Evolutionary conservation across 2,113 vertebrate genomes (phyloP).

Genomic region (Azemiops feae): DNA sequence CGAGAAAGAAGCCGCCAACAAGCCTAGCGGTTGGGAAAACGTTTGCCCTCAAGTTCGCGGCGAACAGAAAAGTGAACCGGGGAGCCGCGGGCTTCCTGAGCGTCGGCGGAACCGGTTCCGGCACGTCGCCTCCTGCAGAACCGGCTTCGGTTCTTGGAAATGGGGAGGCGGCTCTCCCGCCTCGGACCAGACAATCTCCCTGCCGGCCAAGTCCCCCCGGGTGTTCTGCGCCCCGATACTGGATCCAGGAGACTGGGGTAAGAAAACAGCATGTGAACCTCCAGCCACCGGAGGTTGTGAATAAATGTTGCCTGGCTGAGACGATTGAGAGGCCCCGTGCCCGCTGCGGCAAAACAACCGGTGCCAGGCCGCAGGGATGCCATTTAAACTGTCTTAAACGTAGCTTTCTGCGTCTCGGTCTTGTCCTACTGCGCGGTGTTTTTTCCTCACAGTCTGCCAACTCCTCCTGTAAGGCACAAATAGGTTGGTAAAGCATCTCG

Average conservation of each 20-base stretch:
- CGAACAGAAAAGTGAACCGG: slow-evolving; percentile 18
- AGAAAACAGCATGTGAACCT: slow-evolving; percentile 32
- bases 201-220: slow-evolving; percentile 44
- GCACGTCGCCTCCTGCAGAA: slow-evolving; percentile 20
- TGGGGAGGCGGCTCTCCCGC: background rate
- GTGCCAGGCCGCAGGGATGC: background rate
- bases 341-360: slow-evolving; percentile 20
- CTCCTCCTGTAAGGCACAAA: background rate
- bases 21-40: slow-evolving; percentile 19
- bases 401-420: background rate
- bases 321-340: slow-evolving; percentile 14
- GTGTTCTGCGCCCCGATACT: slow-evolving; percentile 38
- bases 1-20: slow-evolving; percentile 21
- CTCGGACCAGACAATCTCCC: slow-evolving; percentile 41
- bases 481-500: background rate
- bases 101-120: rapidly evolving
- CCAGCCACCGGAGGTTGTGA: background rate
- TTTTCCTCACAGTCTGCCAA: background rate
- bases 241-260: slow-evolving; percentile 62
- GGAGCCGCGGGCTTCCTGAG: slow-evolving; percentile 21
- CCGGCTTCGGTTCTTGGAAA: slow-evolving; percentile 19
- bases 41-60: slow-evolving; percentile 39
- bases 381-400: slow-evolving; percentile 30
- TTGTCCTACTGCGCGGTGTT: background rate
- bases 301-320: background rate